Percentiles rank a stretch among this genome's conserved stretches.
Evolutionary conservation across 2,797 vertebrate genomes (phyloP).

Genomic region (Gouania willdenowi): DNA sequence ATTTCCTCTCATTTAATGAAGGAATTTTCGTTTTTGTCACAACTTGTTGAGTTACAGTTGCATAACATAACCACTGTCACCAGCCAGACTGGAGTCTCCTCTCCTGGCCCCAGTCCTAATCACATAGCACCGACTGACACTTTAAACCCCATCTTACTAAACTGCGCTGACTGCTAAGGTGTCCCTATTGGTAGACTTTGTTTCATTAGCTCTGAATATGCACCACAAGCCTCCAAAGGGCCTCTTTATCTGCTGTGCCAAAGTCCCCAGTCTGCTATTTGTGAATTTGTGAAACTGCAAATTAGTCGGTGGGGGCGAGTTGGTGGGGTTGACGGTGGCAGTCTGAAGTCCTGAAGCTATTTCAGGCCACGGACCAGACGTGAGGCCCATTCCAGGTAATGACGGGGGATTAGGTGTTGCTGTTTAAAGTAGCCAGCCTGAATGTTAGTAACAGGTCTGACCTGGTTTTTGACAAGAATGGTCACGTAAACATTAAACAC

Average conservation of each 20-base stretch:
- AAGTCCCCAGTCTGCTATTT: constrained; percentile 66
- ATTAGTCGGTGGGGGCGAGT: no score
- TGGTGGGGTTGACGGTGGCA: constrained; percentile 57
- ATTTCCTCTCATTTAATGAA: background rate
- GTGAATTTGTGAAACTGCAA: constrained; percentile 71
- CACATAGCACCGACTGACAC: constrained; percentile 40
- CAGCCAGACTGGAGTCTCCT: constrained; percentile 10
- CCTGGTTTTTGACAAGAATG: constrained; percentile 46
- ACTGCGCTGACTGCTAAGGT: constrained; percentile 47
- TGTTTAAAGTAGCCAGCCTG: constrained; percentile 61
- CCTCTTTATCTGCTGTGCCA: constrained; percentile 56
- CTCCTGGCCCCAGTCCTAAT: constrained; percentile 32
- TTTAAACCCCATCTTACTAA: constrained; percentile 47
- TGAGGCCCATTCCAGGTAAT: constrained; percentile 74
- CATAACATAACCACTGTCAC: constrained; percentile 36
- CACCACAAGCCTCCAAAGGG: constrained; percentile 31
- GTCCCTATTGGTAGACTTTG: constrained; percentile 59
- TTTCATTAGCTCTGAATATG: constrained; percentile 41
- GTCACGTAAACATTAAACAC: constrained; percentile 66
- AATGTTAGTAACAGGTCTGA: constrained; percentile 54
- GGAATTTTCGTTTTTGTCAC: constrained; percentile 11
- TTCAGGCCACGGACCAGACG: constrained; percentile 69
- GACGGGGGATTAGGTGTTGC: constrained; percentile 70
- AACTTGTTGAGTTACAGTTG: constrained; percentile 42
- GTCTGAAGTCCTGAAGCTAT: constrained; percentile 63